Evolutionary conservation across 2,797 vertebrate genomes (phyloP).

Genomic region (Sebastes variabilis): DNA sequence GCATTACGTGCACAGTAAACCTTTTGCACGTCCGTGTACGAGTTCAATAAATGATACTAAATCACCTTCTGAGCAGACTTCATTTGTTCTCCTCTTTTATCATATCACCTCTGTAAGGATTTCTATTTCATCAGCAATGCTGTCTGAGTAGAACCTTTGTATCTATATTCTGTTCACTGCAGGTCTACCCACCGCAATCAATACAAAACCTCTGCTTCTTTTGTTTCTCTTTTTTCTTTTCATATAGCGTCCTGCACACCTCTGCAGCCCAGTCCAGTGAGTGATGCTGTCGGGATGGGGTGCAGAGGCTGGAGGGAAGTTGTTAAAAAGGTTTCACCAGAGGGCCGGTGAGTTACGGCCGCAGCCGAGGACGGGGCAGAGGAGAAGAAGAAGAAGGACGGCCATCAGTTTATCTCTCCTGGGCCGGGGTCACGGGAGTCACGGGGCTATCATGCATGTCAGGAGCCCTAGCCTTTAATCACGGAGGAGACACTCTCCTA

Average conservation of each 20-base stretch:
- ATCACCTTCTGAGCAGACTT: background rate
- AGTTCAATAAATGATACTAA: background rate
- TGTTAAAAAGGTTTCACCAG: constrained; percentile 37
- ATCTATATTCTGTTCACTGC: constrained; percentile 6
- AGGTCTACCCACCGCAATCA: background rate
- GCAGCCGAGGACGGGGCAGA: background rate
- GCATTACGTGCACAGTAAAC: constrained; percentile 9
- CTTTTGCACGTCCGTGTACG: background rate
- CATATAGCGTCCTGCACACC: background rate
- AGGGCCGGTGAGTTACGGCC: constrained; percentile 47
- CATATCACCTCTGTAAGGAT: background rate
- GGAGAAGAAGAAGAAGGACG: constrained; percentile 12
- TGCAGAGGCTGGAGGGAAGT: constrained; percentile 16
- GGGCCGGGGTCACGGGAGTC: constrained; percentile 49
- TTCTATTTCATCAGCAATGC: constrained; percentile 13
- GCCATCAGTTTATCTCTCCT: constrained; percentile 53
- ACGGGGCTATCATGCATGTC: constrained; percentile 57
- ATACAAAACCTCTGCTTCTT: background rate
- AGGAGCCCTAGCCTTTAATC: constrained; percentile 61
- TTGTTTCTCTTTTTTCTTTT: background rate
- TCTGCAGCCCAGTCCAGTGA: background rate
- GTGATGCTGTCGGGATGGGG: background rate
- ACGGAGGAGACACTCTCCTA: constrained; percentile 44
- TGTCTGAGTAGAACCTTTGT: background rate
- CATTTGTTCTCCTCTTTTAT: background rate